Conservation (phyloP, 2,797 vertebrate genomes). For the Lemur catta region DNA sequence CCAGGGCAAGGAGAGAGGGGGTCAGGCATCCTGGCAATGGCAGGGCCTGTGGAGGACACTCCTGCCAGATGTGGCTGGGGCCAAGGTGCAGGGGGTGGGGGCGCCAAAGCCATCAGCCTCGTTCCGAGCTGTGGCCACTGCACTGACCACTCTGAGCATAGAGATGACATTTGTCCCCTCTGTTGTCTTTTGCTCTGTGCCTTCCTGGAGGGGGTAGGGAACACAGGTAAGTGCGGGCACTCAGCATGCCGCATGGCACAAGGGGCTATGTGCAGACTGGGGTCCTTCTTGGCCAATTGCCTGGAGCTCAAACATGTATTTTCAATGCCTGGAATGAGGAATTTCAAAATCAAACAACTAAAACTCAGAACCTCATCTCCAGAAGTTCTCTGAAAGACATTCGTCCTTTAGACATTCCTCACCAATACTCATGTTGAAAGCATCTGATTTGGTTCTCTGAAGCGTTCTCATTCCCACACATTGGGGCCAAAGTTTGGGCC, state of each 20-base stretch:
- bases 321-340: background rate
- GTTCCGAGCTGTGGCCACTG: background rate
- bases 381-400: background rate
- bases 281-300: conserved; percentile 77
- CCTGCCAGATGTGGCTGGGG: background rate
- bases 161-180: conserved; percentile 68
- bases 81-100: background rate
- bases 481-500: background rate
- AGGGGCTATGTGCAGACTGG: background rate
- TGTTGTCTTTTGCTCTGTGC: conserved; percentile 81
- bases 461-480: accelerated
- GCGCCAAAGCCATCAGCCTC: background rate
- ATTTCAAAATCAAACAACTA: background rate
- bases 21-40: accelerated
- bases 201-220: conserved; percentile 83
- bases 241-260: conserved; percentile 76
- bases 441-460: background rate
- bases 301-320: conserved; percentile 34
- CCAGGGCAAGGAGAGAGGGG: background rate
- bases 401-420: background rate
- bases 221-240: conserved; percentile 79
- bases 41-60: background rate
- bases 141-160: conserved; percentile 57
- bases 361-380: background rate
- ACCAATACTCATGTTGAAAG: background rate